Percentiles rank a stretch among this genome's conserved stretches.
These are phyloP conservation scores for Microdon myrmicae DNA, from an alignment of 2,888 invertebrate species.

Conservation along the genomic window DNA sequence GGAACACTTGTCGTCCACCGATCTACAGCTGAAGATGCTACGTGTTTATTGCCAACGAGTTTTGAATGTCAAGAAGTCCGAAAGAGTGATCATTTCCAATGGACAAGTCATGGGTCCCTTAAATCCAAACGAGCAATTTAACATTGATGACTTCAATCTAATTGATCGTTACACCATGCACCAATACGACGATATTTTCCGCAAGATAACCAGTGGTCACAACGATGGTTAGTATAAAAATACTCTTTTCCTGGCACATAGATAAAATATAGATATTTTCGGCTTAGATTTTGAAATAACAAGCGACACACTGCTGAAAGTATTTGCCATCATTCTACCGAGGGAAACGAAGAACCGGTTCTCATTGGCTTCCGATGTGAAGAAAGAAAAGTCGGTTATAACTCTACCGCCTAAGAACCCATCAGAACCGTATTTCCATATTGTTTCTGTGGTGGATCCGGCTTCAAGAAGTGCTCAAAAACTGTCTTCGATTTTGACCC, in stretches of 20 bases:
- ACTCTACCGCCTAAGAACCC: conserved; percentile 65
- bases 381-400: conserved; percentile 71
- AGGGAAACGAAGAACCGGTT: conserved; percentile 78
- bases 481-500: conserved; percentile 83
- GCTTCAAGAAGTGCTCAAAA: conserved; percentile 94
- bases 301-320: conserved; percentile 81
- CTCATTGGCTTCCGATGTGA: conserved; percentile 73
- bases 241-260: conserved; percentile 25
- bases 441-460: conserved; percentile 79
- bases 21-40: conserved; percentile 75
- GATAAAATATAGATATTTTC: not conserved
- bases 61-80: conserved; percentile 74
- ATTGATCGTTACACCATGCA: conserved; percentile 81
- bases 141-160: conserved; percentile 87
- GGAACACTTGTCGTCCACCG: conserved; percentile 71
- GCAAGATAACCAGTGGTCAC: conserved; percentile 62
- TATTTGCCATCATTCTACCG: conserved; percentile 80
- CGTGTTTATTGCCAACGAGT: conserved; percentile 78
- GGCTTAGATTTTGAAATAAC: conserved; percentile 68
- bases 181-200: conserved; percentile 79
- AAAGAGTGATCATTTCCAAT: conserved; percentile 84
- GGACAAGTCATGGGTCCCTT: conserved; percentile 91
- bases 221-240: conserved; percentile 35
- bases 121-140: conserved; percentile 77
- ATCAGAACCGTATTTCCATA: conserved; percentile 61